Evolutionary conservation across 2,888 invertebrate species (phyloP), one percentile per base, ranked within the genome.

Genomic region (Ormia ochracea): DNA sequence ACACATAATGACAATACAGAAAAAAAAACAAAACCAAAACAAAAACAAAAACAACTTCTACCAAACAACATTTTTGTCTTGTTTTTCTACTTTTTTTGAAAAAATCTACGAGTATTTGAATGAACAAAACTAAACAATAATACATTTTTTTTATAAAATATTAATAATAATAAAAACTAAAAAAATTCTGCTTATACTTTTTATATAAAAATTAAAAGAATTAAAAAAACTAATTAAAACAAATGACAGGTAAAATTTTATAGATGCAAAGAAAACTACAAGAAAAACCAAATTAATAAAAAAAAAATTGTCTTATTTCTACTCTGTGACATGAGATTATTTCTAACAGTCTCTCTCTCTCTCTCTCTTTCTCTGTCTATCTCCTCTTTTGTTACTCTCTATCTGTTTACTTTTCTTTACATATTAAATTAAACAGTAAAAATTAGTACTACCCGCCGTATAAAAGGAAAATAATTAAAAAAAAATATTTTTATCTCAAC

Each of bases 391-490:
- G 19, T n/a, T n/a, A n/a, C n/a, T n/a, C n/a, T n/a, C n/a, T n/a
- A n/a, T n/a, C n/a, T n/a, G n/a, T 70, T 21, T 9, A 33, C 19
- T 23, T 43, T 58, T 65, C n/a, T 54, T 65, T 56, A 19, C n/a
- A 68, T 48, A 50, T 50, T 28, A 14, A 78, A 73, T 58, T 78
- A 74, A 74, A 52, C 41, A 56, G n/a, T 50, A 50, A 68, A 78
- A 41, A 76, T 76, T 80, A 80, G 75, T 72, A 75, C 75, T 76
- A 76, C 79, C 79, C 79, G 79, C 75, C 79, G 79, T 80, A 72
- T 72, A 76, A 48, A 33, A 61, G 17, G 48, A 65, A 58, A 68
- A n/a, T n/a, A n/a, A 43, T 19, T 38, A 50, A 56, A 33, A 7
- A 0, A 41, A 28, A 52, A 54, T 23, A 59, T 41, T n/a, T 41